Evolutionary conservation across 2,888 invertebrate species (phyloP).

Genomic region (Drosophila mimica): DNA sequence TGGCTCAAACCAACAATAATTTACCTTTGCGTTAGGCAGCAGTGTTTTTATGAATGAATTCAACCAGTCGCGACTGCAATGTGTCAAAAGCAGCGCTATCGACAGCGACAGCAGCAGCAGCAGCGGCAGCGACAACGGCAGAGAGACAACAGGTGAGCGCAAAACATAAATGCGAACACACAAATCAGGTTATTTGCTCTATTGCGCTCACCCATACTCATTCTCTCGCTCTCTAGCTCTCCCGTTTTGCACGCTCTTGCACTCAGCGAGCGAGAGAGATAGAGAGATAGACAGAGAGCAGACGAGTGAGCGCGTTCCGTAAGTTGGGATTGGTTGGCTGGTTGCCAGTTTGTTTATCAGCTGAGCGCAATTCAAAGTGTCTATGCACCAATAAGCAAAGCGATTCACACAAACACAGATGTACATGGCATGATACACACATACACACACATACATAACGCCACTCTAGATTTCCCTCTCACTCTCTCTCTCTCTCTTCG

Average conservation of each 20-base stretch:
- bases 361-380: constrained; percentile 32
- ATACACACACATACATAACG: not conserved
- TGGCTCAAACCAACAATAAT: constrained; percentile 23
- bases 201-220: constrained; percentile 7
- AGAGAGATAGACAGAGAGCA: constrained; percentile 6
- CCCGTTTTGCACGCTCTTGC: not conserved
- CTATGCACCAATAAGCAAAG: constrained; percentile 38
- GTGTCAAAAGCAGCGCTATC: constrained; percentile 5
- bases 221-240: constrained; percentile 6
- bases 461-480: not conserved
- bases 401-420: constrained; percentile 19
- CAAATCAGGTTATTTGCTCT: constrained; percentile 37
- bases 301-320: constrained; percentile 30
- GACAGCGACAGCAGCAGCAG: not conserved
- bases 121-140: constrained; percentile 1
- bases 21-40: constrained; percentile 43
- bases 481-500: not conserved
- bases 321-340: constrained; percentile 39
- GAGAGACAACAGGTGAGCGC: constrained; percentile 38
- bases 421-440: not conserved
- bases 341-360: constrained; percentile 10
- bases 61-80: constrained; percentile 15
- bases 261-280: not conserved
- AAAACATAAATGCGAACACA: constrained; percentile 2
- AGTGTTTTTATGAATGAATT: constrained; percentile 44